Evolutionary conservation across 2,888 invertebrate genomes (phyloP).

Genomic region (Harpalus rufipes): DNA sequence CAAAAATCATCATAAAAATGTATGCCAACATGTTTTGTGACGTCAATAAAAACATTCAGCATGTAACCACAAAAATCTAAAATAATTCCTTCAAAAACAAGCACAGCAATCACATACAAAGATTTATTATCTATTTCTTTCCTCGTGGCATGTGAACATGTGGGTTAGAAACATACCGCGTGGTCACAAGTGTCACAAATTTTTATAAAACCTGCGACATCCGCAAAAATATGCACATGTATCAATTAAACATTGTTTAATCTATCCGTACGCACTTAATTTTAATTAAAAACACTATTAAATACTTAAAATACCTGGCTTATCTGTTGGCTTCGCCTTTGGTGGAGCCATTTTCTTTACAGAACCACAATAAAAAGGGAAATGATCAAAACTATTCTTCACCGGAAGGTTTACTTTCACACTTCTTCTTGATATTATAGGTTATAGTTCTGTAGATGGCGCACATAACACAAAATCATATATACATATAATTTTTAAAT

Average conservation of each 20-base stretch:
- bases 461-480: background rate
- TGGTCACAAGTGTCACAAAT: constrained; percentile 69
- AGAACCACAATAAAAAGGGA: constrained; percentile 74
- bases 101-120: constrained; percentile 54
- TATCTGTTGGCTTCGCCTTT: constrained; percentile 89
- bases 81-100: constrained; percentile 13
- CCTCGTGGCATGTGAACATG: constrained; percentile 66
- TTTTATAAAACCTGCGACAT: constrained; percentile 59
- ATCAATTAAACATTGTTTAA: constrained; percentile 19
- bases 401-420: constrained; percentile 56
- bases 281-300: constrained; percentile 71
- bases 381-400: constrained; percentile 68
- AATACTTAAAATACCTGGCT: constrained; percentile 84
- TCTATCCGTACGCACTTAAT: background rate
- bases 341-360: constrained; percentile 88
- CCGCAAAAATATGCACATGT: constrained; percentile 18
- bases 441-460: background rate
- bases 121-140: background rate
- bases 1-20: constrained; percentile 76
- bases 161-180: constrained; percentile 69
- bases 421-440: constrained; percentile 45
- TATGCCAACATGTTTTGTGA: constrained; percentile 16
- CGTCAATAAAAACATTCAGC: constrained; percentile 20
- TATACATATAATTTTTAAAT: background rate
- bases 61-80: background rate